These are phyloP conservation scores for Hyposoter didymator DNA, from an alignment of 2,888 invertebrate species.

Conservation along the genomic window DNA sequence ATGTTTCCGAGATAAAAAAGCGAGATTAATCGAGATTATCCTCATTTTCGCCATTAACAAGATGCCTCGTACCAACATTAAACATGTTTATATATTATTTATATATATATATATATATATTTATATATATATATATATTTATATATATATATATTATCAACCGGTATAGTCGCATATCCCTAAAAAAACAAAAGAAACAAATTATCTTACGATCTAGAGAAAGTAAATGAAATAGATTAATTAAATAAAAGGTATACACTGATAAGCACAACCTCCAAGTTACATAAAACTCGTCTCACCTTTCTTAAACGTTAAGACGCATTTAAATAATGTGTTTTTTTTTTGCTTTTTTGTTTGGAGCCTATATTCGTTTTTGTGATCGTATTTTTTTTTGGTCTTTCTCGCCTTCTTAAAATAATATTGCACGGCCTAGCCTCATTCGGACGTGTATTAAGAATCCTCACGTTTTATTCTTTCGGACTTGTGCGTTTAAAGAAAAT, in stretches of 20 bases:
- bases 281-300: slow-evolving; percentile 84
- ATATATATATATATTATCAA: neutral
- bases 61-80: slow-evolving; percentile 70
- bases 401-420: slow-evolving; percentile 79
- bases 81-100: neutral
- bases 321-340: slow-evolving; percentile 71
- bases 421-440: slow-evolving; percentile 82
- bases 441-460: slow-evolving; percentile 71
- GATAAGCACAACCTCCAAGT: slow-evolving; percentile 81
- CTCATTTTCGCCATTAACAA: slow-evolving; percentile 71
- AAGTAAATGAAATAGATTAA: too few relatives aligned
- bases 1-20: neutral
- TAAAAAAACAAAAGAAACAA: slow-evolving; percentile 42
- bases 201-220: slow-evolving; percentile 57
- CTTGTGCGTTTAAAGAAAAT: slow-evolving; percentile 82
- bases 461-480: slow-evolving; percentile 66
- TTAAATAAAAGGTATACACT: slow-evolving; percentile 69
- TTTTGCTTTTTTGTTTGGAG: slow-evolving; percentile 71
- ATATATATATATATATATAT: neutral
- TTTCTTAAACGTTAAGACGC: slow-evolving; percentile 82
- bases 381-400: slow-evolving; percentile 66
- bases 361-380: slow-evolving; percentile 79
- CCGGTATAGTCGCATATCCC: slow-evolving; percentile 12
- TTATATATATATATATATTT: neutral
- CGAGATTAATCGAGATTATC: slow-evolving; percentile 20